phyloP scores from a whole-genome alignment of 2,113 vertebrate genomes.

The Aldabrachelys gigantea region DNA sequence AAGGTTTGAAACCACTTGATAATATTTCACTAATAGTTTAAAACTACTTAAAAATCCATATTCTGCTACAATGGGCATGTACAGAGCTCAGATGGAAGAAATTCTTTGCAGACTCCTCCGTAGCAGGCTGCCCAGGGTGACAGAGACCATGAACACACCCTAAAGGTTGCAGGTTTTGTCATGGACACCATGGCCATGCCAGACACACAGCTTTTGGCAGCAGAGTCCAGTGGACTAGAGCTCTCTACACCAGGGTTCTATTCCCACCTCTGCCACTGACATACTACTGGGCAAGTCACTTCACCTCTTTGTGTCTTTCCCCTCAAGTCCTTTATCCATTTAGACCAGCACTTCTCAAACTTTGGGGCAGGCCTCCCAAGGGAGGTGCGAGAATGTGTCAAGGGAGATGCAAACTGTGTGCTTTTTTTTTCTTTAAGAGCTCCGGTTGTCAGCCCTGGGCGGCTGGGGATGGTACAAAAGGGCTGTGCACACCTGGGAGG shows the following conservation, averaged over 20 bases:
- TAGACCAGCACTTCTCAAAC: neutral
- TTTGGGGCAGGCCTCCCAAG: too few species aligned
- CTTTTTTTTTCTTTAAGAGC: too few species aligned
- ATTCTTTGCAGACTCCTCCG: neutral
- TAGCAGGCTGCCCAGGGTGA: neutral
- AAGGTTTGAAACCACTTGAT: neutral
- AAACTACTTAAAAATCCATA: neutral
- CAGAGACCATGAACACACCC: neutral
- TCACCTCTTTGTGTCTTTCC: neutral
- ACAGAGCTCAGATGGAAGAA: neutral
- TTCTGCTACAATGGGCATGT: neutral
- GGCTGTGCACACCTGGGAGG: too few species aligned
- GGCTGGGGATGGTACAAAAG: too few species aligned
- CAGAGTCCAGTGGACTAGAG: neutral
- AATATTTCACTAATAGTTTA: neutral
- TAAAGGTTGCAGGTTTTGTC: neutral
- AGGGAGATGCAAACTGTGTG: too few species aligned
- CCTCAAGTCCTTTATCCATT: neutral
- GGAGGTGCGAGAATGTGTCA: too few species aligned
- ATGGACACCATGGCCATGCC: neutral
- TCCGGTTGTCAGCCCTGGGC: too few species aligned
- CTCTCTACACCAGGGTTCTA: neutral
- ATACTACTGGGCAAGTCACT: neutral
- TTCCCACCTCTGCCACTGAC: neutral
- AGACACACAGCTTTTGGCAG: neutral